phyloP scores from a whole-genome alignment of 2,797 vertebrate species.

The Gallinago nigripennis region DNA sequence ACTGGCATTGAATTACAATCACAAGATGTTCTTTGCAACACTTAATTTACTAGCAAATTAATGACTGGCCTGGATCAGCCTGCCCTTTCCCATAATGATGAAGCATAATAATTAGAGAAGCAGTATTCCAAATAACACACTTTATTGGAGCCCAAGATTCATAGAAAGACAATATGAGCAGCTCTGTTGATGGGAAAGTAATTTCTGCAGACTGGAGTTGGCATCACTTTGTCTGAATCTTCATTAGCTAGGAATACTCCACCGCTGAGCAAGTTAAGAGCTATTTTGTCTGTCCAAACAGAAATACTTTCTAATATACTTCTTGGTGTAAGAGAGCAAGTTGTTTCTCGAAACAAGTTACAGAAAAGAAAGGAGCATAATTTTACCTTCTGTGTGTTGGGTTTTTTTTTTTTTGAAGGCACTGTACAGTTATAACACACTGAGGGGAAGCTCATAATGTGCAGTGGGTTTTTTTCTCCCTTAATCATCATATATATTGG shows the following conservation, averaged over 20 bases:
- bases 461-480: background rate
- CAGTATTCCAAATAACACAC: conserved; percentile 24
- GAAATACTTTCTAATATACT: background rate
- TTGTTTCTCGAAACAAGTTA: background rate
- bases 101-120: conserved; percentile 26
- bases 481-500: background rate
- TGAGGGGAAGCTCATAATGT: background rate
- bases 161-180: background rate
- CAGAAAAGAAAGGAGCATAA: background rate
- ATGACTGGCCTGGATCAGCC: conserved; percentile 8
- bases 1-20: conserved; percentile 9
- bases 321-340: background rate
- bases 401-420: background rate
- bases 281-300: background rate
- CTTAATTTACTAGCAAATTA: conserved; percentile 38
- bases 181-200: background rate
- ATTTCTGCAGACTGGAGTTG: background rate
- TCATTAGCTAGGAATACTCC: background rate
- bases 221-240: background rate
- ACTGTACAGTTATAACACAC: background rate
- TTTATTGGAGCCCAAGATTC: conserved; percentile 10
- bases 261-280: background rate
- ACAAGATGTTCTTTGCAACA: conserved; percentile 36
- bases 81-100: conserved; percentile 7
- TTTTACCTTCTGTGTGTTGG: background rate